Evolutionary conservation across 2,113 vertebrate genomes (phyloP).

Genomic region (Hypomesus transpacificus): DNA sequence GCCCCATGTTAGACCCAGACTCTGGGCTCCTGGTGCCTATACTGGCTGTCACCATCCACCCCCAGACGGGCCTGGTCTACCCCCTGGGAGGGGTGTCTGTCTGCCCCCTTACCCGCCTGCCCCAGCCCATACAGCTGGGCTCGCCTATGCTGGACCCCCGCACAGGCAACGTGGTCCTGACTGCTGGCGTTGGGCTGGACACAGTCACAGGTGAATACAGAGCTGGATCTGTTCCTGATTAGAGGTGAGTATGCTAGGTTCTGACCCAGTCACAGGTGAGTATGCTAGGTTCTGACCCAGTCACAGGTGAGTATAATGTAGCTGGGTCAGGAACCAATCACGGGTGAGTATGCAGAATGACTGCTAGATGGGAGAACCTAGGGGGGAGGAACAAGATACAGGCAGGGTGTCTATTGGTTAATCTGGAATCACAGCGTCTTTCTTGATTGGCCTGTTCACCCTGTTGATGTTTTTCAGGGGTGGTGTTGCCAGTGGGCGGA

Average conservation of each 20-base stretch:
- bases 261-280: too few relatives aligned
- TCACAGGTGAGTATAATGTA: too few relatives aligned
- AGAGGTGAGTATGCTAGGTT: too few relatives aligned
- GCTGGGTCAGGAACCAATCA: too few relatives aligned
- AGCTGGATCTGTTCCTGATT: too few relatives aligned
- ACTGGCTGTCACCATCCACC: constrained; percentile 83
- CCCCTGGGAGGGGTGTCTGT: constrained; percentile 76
- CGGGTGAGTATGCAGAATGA: too few relatives aligned
- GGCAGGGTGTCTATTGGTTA: too few relatives aligned
- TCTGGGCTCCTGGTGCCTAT: constrained; percentile 82
- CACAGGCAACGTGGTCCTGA: constrained; percentile 72
- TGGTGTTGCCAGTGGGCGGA: constrained; percentile 79
- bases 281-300: too few relatives aligned
- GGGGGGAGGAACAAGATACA: too few relatives aligned
- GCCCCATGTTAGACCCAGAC: constrained; percentile 76
- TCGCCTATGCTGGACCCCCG: constrained; percentile 76
- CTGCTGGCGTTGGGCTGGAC: constrained; percentile 77
- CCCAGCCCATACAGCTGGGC: constrained; percentile 79
- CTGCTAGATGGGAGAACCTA: too few relatives aligned
- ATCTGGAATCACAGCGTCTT: too few relatives aligned
- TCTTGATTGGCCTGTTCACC: too few relatives aligned
- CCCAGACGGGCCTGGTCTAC: constrained; percentile 74
- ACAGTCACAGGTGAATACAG: constrained; percentile 73
- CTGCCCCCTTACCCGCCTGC: constrained; percentile 77
- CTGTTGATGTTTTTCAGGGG: constrained; percentile 62